Base-by-base conservation (phyloP, 2,888 invertebrate species). In the Hymenopus coronatus region DNA sequence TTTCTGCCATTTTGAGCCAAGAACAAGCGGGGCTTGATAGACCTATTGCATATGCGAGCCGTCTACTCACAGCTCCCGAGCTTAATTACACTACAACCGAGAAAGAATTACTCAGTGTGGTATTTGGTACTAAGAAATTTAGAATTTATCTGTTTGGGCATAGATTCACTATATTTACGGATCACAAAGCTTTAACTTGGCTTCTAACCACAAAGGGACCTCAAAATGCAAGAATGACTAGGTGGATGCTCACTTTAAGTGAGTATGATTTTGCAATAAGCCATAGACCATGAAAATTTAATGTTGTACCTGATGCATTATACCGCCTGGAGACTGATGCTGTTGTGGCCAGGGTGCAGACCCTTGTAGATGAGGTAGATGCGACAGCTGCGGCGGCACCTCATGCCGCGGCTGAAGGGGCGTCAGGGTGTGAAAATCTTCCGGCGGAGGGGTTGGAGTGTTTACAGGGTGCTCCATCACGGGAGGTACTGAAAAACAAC, bases 1-100 rank as follows among this genome's bases (percentile, higher is more conserved):
- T 91, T 9, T 91, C 90, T 0, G 90, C 90, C 3, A 82, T 91
- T 0, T 83, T 91, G 1, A 87, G 89, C 0, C 91, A 91, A 82
- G 28, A 28, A 8, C 9, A 70, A 0, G 87, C 81, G 0, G 89
- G 89, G 9, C 81, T 85, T 1, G 91, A 91, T 20, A 85, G 85
- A 15, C 90, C 90, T 4, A 87, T 91, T 3, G 90, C 90, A 14
- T 91, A 90, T 54, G 90, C 91, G 6, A 90, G 90, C 20, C 70
- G 91, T 20, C 82, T 88, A 3, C 54, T 90, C 27, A 90, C 83
- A 15, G 20, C 40, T 14, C 30, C 88, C 0, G 90, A 90, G 89
- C 85, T 8, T 20, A 89, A 85, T n/a, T 91, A 89, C 84, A 20
- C 83, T 88, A n/a, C 46, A 3, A 46, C 7, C 7, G 46, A 46